Conservation (phyloP, 1,140 invertebrate species). For the Apis cerana region DNA sequence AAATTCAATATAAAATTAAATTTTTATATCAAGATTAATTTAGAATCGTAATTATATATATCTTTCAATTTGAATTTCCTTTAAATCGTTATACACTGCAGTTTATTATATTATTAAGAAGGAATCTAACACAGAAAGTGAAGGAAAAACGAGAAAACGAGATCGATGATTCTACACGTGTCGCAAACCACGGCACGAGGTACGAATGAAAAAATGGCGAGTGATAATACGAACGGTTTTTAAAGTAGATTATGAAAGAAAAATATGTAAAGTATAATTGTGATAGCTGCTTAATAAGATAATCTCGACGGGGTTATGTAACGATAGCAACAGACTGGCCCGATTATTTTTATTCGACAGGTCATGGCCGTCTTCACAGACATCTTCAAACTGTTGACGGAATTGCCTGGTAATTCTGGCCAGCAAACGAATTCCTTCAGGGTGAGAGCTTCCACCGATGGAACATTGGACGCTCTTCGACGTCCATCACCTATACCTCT, state of each 20-base stretch:
- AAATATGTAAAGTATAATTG: slow-evolving; percentile 2
- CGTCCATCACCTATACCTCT: slow-evolving; percentile 43
- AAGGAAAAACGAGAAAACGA: neutral
- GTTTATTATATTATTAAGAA: neutral
- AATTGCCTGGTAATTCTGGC: slow-evolving; percentile 49
- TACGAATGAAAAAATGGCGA: neutral
- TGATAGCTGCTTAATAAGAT: slow-evolving; percentile 34
- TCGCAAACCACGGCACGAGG: neutral
- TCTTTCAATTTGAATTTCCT: no score
- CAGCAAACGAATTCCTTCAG: slow-evolving; percentile 79
- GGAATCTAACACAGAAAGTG: neutral
- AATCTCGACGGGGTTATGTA: slow-evolving; percentile 49
- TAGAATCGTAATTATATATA: no score
- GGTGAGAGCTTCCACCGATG: slow-evolving; percentile 84
- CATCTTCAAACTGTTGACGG: slow-evolving; percentile 54
- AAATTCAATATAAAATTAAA: no score
- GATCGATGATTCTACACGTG: slow-evolving; percentile 1
- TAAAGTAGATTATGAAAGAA: slow-evolving; percentile 26
- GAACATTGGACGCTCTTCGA: slow-evolving; percentile 64
- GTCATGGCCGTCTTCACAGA: slow-evolving; percentile 67
- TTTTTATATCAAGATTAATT: no score
- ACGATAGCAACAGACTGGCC: slow-evolving; percentile 15
- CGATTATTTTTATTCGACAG: slow-evolving; percentile 62
- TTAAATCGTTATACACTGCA: no score
- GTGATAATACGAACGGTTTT: slow-evolving; percentile 32